Evolutionary conservation across 2,797 vertebrate genomes (phyloP).

Genomic region (Arremon aurantiirostris): DNA sequence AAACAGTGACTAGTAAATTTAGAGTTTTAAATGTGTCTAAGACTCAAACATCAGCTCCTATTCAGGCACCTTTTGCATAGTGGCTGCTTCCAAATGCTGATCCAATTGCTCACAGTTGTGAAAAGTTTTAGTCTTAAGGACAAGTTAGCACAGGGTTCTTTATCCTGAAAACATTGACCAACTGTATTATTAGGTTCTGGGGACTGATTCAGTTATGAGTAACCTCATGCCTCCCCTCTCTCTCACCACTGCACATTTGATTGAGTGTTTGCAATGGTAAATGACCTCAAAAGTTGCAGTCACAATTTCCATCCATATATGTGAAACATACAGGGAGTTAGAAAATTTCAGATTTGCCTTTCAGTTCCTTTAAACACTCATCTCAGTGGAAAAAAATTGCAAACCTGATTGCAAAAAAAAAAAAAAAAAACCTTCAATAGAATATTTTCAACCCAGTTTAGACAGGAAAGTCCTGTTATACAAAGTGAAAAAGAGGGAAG

Average conservation of each 20-base stretch:
- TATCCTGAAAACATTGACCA: not conserved
- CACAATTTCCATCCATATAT: not conserved
- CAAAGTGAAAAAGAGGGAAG: not conserved
- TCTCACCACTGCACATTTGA: not conserved
- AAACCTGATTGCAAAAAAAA: not conserved
- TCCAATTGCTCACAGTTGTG: not conserved
- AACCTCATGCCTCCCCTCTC: not conserved
- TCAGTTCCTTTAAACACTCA: not conserved
- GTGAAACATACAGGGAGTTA: not conserved
- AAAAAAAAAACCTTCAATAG: not conserved
- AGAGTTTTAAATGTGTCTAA: not conserved
- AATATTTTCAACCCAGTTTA: not conserved
- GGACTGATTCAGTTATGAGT: not conserved
- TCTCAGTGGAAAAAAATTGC: not conserved
- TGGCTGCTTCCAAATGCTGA: not conserved
- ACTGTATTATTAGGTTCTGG: not conserved
- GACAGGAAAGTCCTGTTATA: not conserved
- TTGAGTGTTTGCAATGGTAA: not conserved
- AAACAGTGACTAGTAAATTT: not conserved
- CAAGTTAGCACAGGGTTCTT: not conserved
- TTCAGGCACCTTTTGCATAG: not conserved
- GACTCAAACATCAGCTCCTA: not conserved
- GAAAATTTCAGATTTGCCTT: not conserved
- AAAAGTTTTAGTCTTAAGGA: conserved; percentile 1
- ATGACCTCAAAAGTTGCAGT: not conserved